Evolutionary conservation across 2,113 vertebrate species (phyloP), one percentile per base, ranked within the genome.

Genomic region (Aptenodytes patagonicus): DNA sequence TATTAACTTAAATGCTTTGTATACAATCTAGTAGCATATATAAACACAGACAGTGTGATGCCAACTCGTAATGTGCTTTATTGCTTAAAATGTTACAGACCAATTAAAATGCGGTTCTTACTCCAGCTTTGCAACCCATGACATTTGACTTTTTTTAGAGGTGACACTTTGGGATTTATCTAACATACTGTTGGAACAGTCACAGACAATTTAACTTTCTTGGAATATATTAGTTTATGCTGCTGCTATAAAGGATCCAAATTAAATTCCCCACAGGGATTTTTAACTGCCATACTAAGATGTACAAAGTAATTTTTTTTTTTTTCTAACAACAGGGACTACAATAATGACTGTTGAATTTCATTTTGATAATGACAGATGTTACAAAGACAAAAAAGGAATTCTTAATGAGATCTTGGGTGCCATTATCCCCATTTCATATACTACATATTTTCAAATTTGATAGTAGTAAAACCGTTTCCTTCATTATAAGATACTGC

Each of bases 361-460:
- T 97, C 12, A 5, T 87, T 97, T 87, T 97, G 80, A 87, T 96
- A 95, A 94, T 92, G 83, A 93, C 64, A 94, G 86, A 96, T 91
- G 78, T 64, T 92, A 16, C 42, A 73, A 57, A 96, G 82, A 96
- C 57, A 94, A 96, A 96, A 83, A 5, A 94, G 20, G 34, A 95
- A 94, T 90, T 90, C 40, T 71, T 86, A 95, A 97, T 79, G 58
- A 95, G 77, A 66, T 49, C 94, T 96, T 87, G 31, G 36, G 42
- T 83, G 60, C 26, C 42, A 69, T 87, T 84, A 95, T 86, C 70
- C 52, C 40, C 83, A 51, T 95, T 96, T 80, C 68, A 83, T 36
- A n/a, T 26, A 55, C 11, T 42, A 19, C 2, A 4, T 84, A 58
- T 87, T 87, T 92, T 92, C 38, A 97, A 93, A 91, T 87, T 60